Evolutionary conservation across 2,888 invertebrate genomes (phyloP), one percentile per base, ranked within the genome.

Genomic region (Strigamia maritima): DNA sequence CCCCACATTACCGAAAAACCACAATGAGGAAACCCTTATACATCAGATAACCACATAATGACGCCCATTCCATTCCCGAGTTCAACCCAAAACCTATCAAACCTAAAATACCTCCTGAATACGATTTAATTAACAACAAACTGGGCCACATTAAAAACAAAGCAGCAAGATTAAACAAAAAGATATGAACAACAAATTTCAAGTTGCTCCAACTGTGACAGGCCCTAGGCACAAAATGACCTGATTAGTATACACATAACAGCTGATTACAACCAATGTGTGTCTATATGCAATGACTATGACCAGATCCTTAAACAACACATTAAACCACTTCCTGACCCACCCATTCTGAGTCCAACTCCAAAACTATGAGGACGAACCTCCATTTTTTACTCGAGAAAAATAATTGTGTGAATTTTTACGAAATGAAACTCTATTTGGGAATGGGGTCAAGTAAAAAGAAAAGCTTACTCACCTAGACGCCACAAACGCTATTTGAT

Each of bases 371-470:
- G 8, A 40, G 14, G 3, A 8, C 14, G 16, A 4, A 24, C 65
- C 65, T 26, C 65, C 65, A 65, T 65, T 65, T 65, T 60, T n/a
- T n/a, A 65, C 10, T 28, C 28, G 14, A 24, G n/a, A n/a, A n/a
- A n/a, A n/a, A 19, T 19, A 60, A 24, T 28, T 16, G 26, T 65
- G 65, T 24, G 65, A 49, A 44, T 44, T 44, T 31, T 44, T 44
- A 16, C 40, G 40, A 44, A 49, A 16, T 49, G n/a, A 65, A 24
- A 24, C 26, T 65, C 24, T 14, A 2, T 10, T 65, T 65, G 65
- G 65, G 65, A 65, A 65, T 26, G 65, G 24, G 65, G 65, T 65
- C 65, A 65, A 65, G 65, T 65, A 65, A 28, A 65, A 65, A 65
- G 14, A 7, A 65, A 65, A 65, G 24, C 65, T 65, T 65, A 65